A percentile compares a stretch with the other conserved stretches of the same genome.
These are phyloP conservation scores for Delia radicum DNA, from an alignment of 1,140 invertebrate species.

Conservation along the genomic window DNA sequence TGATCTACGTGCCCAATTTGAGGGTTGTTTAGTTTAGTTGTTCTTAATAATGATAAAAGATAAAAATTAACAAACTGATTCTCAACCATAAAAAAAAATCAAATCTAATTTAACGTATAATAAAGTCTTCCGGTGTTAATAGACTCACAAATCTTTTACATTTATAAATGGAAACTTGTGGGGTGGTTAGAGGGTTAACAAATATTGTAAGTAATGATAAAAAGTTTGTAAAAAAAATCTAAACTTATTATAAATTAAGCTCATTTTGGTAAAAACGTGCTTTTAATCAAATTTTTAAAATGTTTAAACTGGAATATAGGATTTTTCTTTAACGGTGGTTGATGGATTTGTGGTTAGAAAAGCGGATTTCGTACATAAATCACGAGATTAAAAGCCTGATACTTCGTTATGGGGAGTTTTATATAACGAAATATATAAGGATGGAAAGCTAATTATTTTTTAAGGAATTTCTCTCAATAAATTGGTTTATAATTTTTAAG, in stretches of 20 bases:
- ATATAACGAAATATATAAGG: too few species aligned
- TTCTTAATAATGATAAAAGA: background rate
- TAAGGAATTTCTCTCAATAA: too few species aligned
- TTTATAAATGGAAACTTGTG: background rate
- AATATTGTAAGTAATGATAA: background rate
- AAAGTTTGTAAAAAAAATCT: background rate
- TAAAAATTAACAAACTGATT: background rate
- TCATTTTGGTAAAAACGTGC: background rate
- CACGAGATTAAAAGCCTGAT: too few species aligned
- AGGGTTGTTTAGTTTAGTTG: conserved; percentile 4
- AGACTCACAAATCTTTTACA: conserved; percentile 8
- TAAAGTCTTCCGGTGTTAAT: conserved; percentile 7
- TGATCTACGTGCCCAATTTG: conserved; percentile 11
- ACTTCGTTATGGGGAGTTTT: too few species aligned
- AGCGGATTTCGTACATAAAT: background rate
- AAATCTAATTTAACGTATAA: conserved; percentile 18
- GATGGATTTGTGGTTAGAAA: background rate
- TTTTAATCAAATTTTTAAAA: background rate
- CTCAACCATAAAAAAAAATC: background rate
- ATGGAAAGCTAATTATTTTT: too few species aligned
- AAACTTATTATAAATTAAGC: background rate
- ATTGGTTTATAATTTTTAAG: too few species aligned
- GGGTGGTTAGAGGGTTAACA: background rate
- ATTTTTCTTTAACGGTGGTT: background rate
- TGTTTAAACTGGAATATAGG: background rate